A percentile compares a stretch with the other conserved stretches of the same genome.
Conservation (phyloP, 2,113 vertebrate genomes). For the Asarcornis scutulata region DNA sequence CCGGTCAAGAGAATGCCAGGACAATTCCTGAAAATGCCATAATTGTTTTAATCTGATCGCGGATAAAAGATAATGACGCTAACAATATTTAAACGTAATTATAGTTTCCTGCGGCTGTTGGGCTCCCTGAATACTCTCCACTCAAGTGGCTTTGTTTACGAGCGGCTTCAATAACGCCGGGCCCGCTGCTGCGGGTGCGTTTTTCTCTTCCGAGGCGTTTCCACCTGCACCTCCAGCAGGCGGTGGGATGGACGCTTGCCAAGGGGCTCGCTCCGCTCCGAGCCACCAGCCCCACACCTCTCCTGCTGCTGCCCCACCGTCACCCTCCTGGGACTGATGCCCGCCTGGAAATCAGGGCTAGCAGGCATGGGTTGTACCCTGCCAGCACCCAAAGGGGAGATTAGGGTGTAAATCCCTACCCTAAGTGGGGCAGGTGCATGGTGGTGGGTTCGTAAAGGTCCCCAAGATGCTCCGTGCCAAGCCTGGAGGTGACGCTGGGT, state of each 20-base stretch:
- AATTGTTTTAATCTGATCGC: constrained; percentile 75
- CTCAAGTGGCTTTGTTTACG: constrained; percentile 71
- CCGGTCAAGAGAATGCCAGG: constrained; percentile 70
- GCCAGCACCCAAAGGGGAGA: background rate
- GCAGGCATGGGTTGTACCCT: background rate
- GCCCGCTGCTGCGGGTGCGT: background rate
- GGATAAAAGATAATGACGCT: constrained; percentile 73
- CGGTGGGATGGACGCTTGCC: background rate
- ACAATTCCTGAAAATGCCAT: constrained; percentile 72
- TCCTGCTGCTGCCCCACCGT: background rate
- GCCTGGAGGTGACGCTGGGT: too few relatives aligned
- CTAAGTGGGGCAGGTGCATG: background rate
- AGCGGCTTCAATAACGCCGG: background rate
- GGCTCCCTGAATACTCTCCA: constrained; percentile 68
- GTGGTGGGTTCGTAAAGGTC: background rate
- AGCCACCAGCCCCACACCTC: rapidly evolving
- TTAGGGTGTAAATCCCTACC: background rate
- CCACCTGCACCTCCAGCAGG: constrained; percentile 41
- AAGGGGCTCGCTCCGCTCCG: background rate
- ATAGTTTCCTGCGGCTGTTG: constrained; percentile 72
- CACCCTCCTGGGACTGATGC: background rate
- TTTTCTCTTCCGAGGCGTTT: constrained; percentile 18
- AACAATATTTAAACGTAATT: constrained; percentile 74
- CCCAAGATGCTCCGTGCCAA: background rate
- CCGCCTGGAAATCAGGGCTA: background rate